A percentile compares a stretch with the other conserved stretches of the same genome.
phyloP scores from a whole-genome alignment of 2,113 vertebrate genomes.

The Malurus elegans region DNA sequence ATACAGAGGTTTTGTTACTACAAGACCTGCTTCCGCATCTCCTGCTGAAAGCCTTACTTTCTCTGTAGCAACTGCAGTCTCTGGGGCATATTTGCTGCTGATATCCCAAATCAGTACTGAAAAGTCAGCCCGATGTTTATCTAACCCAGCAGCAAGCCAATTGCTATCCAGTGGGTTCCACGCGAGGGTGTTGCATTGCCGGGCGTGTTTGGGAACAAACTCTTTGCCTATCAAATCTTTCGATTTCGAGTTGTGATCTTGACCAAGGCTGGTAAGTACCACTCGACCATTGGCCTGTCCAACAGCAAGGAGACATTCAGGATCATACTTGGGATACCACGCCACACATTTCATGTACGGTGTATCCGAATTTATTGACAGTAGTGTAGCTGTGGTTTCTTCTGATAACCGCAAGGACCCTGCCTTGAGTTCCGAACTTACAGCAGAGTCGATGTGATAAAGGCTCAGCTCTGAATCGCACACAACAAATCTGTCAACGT shows the following conservation, averaged over 20 bases:
- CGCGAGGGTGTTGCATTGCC: constrained; percentile 94
- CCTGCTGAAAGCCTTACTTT: constrained; percentile 87
- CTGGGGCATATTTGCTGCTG: constrained; percentile 90
- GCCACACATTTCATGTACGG: constrained; percentile 99
- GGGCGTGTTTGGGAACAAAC: constrained; percentile 96
- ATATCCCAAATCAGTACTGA: constrained; percentile 98
- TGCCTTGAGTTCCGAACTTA: constrained; percentile 85
- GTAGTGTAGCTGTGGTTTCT: constrained; percentile 88
- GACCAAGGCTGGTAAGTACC: constrained; percentile 93
- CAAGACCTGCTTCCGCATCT: constrained; percentile 83
- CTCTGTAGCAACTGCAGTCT: constrained; percentile 81
- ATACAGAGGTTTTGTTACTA: constrained; percentile 93
- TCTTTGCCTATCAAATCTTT: constrained; percentile 95
- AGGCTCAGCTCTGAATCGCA: constrained; percentile 95
- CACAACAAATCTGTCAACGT: constrained; percentile 93
- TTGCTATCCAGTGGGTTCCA: constrained; percentile 97
- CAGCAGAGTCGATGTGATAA: constrained; percentile 89
- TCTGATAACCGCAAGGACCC: constrained; percentile 88
- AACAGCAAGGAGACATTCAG: constrained; percentile 93
- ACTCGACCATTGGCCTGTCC: constrained; percentile 97
- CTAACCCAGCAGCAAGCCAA: constrained; percentile 92
- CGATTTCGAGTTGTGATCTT: constrained; percentile 93
- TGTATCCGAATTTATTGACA: constrained; percentile 96
- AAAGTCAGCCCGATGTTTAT: constrained; percentile 96
- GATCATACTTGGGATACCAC: constrained; percentile 96